These are phyloP conservation scores for Bradypodion ventrale DNA, from an alignment of 2,797 vertebrate species.

Conservation along the genomic window DNA sequence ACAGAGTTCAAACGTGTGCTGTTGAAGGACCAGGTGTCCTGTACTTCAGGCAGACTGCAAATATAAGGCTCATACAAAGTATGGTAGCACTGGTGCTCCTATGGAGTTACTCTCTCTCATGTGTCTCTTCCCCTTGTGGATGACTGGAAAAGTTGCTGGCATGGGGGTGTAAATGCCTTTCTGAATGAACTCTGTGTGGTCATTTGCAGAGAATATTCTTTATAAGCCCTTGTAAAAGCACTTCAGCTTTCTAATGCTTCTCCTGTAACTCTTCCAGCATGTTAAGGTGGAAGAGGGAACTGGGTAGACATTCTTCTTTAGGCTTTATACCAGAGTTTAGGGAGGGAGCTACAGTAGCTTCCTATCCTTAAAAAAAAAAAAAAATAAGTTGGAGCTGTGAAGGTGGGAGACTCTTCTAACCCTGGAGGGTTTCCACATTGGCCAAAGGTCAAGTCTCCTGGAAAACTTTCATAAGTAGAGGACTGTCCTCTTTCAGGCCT, in stretches of 20 bases:
- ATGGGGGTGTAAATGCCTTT: not conserved
- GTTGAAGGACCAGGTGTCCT: too few species aligned
- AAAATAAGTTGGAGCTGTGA: too few species aligned
- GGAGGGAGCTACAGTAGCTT: too few species aligned
- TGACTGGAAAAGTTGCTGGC: not conserved
- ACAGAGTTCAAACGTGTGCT: too few species aligned
- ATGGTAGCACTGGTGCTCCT: not conserved
- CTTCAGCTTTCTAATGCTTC: not conserved
- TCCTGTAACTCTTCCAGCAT: not conserved
- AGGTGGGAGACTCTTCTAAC: too few species aligned
- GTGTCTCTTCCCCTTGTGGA: not conserved
- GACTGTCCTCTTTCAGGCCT: too few species aligned
- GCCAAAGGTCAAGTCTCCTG: too few species aligned
- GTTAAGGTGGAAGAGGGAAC: not conserved
- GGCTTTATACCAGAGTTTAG: too few species aligned
- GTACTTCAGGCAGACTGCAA: conserved; percentile 11
- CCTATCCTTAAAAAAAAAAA: too few species aligned
- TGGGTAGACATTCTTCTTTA: not conserved
- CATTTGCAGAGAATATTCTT: not conserved
- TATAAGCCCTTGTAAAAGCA: not conserved
- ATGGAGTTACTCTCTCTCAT: too few species aligned
- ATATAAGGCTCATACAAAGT: not conserved
- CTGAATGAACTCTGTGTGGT: not conserved
- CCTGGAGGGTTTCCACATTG: too few species aligned
- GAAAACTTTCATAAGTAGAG: too few species aligned